A percentile compares a stretch with the other conserved stretches of the same genome.
phyloP scores from a whole-genome alignment of 2,888 invertebrate genomes.

The Zele albiditarsus region DNA sequence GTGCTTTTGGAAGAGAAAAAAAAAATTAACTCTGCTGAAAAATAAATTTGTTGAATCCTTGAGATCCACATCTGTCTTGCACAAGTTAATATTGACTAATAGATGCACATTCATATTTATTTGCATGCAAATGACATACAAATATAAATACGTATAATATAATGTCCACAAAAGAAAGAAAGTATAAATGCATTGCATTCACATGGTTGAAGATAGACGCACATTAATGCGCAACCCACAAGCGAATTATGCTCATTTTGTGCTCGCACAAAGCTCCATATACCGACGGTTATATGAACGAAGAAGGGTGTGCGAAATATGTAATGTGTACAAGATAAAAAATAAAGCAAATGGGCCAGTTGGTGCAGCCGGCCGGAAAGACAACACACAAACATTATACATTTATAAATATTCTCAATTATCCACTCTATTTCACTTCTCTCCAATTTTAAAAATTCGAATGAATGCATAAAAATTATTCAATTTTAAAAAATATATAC shows the following conservation, averaged over 20 bases:
- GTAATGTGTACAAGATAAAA: slow-evolving; percentile 38
- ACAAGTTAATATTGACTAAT: not conserved
- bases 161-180: not conserved
- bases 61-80: no score
- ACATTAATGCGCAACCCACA: slow-evolving; percentile 19
- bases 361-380: slow-evolving; percentile 55
- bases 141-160: not conserved
- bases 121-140: not conserved
- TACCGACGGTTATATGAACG: not conserved
- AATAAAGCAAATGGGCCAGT: slow-evolving; percentile 54
- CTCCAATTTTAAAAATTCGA: slow-evolving; percentile 46
- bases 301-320: slow-evolving; percentile 30
- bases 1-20: no score
- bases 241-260: slow-evolving; percentile 24
- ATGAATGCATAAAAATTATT: slow-evolving; percentile 56
- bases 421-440: slow-evolving; percentile 41
- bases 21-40: no score
- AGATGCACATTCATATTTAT: slow-evolving; percentile 4
- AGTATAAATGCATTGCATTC: slow-evolving; percentile 3
- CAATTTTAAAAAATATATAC: slow-evolving; percentile 23
- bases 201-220: slow-evolving; percentile 14
- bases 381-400: slow-evolving; percentile 19
- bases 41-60: no score
- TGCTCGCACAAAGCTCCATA: slow-evolving; percentile 5
- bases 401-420: slow-evolving; percentile 41